Evolutionary conservation across 2,797 vertebrate species (phyloP), one percentile per base, ranked within the genome.

Genomic region (Sebastolobus altivelis): DNA sequence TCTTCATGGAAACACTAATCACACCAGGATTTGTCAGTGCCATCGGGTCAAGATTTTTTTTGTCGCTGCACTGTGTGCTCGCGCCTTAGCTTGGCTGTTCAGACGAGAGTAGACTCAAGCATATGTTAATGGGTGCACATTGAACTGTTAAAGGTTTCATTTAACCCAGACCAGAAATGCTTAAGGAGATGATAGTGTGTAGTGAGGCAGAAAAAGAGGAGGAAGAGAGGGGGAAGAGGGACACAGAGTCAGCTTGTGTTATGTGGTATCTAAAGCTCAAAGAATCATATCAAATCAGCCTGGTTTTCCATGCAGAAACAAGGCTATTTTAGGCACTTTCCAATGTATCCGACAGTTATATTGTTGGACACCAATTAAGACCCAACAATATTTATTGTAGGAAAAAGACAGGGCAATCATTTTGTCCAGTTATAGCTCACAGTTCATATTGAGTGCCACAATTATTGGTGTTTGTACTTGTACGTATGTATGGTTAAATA

Each of bases 101-200:
- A 79, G 77, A 82, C 22, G 27, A 66, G 86, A 83, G 89, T 82
- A 89, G 89, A 91, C 85, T 93, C 82, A 87, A 94, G 92, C 92
- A 92, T 94, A 94, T 94, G 93, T 88, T 94, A 94, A 94, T 94
- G 92, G 90, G 27, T 94, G 93, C 93, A 94, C 93, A 93, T 90
- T 94, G 92, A 93, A 94, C 93, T 95, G 93, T 94, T 93, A 94
- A 93, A 93, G 91, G 92, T 95, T 93, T 93, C 91, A 93, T 95
- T 95, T 94, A 94, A 95, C 94, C 94, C 93, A 89, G 91, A 79
- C 91, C 90, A 88, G 88, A 94, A 52, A 93, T 91, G 92, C 93
- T 95, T 94, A 92, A 92, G 92, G 91, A 95, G 93, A 94, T 94
- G 92, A 92, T 93, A 20, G 89, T 88, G 93, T 91, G 89, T 92